phyloP scores from a whole-genome alignment of 2,888 invertebrate genomes.

The Agrotis segetum region DNA sequence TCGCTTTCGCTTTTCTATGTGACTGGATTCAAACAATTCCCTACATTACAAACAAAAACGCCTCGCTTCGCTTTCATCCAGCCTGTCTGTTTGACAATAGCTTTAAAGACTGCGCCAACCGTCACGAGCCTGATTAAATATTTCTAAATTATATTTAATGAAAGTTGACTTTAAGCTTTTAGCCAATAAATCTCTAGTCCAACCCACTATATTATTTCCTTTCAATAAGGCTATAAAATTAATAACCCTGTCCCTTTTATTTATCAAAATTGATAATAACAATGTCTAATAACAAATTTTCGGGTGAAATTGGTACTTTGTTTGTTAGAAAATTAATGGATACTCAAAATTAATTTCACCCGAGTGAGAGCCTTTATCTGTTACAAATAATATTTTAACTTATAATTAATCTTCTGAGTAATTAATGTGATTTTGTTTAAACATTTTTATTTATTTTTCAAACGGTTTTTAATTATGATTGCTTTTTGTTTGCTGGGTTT shows the following conservation, averaged over 20 bases:
- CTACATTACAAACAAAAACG: no score
- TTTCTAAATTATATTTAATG: constrained; percentile 11
- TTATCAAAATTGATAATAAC: constrained; percentile 63
- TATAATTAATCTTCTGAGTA: constrained; percentile 66
- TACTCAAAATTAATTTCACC: constrained; percentile 76
- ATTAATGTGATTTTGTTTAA: constrained; percentile 48
- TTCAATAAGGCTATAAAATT: constrained; percentile 59
- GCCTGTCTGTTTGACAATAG: no score
- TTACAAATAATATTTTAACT: constrained; percentile 68
- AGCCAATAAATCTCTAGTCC: constrained; percentile 40
- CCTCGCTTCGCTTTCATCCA: no score
- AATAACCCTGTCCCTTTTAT: constrained; percentile 62
- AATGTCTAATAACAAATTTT: constrained; percentile 67
- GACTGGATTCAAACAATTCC: no score
- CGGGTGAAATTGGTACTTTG: constrained; percentile 72
- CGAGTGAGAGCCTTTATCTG: constrained; percentile 66
- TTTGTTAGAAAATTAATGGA: constrained; percentile 77
- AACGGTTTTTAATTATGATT: constrained; percentile 29
- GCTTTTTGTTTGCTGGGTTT: no score
- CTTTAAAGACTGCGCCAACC: no score
- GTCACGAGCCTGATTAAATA: no score
- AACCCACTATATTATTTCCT: constrained; percentile 47
- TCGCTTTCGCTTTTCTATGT: no score
- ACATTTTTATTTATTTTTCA: constrained; percentile 1
- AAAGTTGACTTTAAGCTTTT: constrained; percentile 1